Conservation (phyloP, 2,113 vertebrate genomes). For the Columba janthina region DNA sequence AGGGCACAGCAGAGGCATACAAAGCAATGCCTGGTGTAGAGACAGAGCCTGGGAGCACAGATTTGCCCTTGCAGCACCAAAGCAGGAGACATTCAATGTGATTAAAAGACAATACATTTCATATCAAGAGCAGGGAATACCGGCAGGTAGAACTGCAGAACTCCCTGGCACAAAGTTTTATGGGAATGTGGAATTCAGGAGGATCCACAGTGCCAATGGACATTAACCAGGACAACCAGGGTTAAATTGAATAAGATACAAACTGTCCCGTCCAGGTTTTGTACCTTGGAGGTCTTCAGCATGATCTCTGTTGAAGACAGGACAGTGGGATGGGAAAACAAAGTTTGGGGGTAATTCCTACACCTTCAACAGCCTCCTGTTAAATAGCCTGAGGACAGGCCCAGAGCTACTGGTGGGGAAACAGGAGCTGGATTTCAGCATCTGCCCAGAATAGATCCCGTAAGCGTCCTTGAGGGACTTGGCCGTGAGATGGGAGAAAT, state of each 20-base stretch:
- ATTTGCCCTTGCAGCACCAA: background rate
- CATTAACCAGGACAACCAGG: background rate
- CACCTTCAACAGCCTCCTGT: background rate
- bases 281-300: background rate
- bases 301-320: background rate
- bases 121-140: background rate
- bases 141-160: background rate
- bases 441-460: background rate
- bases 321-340: background rate
- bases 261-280: background rate
- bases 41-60: background rate
- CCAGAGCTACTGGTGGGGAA: background rate
- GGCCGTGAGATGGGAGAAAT: background rate
- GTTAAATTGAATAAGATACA: background rate
- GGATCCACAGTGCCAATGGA: background rate
- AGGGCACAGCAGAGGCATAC: background rate
- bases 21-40: background rate
- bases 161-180: background rate
- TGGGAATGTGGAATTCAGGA: background rate
- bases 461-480: background rate
- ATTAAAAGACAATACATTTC: background rate
- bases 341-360: background rate
- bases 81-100: accelerated
- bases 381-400: background rate
- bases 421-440: conserved; percentile 29